Evolutionary conservation across 1,140 invertebrate genomes (phyloP), one percentile per base, ranked within the genome.

Genomic region (Chymomyza costata): DNA sequence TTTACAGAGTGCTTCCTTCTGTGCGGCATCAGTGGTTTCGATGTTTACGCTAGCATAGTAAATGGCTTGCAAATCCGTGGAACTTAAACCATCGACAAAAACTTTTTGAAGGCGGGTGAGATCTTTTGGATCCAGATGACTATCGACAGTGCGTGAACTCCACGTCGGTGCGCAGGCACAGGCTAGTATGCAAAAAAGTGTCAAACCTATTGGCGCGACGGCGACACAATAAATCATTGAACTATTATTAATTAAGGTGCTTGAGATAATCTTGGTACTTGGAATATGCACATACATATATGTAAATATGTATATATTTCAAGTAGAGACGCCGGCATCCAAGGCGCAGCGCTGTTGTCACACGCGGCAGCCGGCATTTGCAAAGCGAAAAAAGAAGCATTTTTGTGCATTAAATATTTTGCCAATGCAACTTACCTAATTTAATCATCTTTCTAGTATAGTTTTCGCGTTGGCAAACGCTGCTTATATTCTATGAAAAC

Each of bases 11-110:
- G 46, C 30, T 19, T 65, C 53, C 17, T 83, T 82, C 15, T 68
- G 64, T 3, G 50, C 43, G 8, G 62, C 39, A 55, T 83, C 71
- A 5, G 69, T 69, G 2, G 65, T 49, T 19, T 84, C 58, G 13
- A 82, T 65, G 55, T 85, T 85, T 0, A 85, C 45, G 14, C 66
- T 69, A 28, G 82, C 59, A 48, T 73, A 86, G 32, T 78, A 86
- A 17, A 86, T 69, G 1, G 82, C 46, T 60, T 85, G 84, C 43
- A 85, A 53, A 47, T 86, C 84, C 31, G 53, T 81, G 8, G 82
- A 84, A n/a, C 51, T 58, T 17, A 84, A 49, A 3, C 68, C 84
- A 48, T 85, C 82, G n/a, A 57, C 56, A 55, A 85, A 86, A 0
- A 86, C 81, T 43, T 70, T 69, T 25, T 85, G 76, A 10, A 86